Percentiles rank a stretch among this genome's conserved stretches.
Evolutionary conservation across 2,113 vertebrate species (phyloP).

Genomic region (Caranx ignobilis): DNA sequence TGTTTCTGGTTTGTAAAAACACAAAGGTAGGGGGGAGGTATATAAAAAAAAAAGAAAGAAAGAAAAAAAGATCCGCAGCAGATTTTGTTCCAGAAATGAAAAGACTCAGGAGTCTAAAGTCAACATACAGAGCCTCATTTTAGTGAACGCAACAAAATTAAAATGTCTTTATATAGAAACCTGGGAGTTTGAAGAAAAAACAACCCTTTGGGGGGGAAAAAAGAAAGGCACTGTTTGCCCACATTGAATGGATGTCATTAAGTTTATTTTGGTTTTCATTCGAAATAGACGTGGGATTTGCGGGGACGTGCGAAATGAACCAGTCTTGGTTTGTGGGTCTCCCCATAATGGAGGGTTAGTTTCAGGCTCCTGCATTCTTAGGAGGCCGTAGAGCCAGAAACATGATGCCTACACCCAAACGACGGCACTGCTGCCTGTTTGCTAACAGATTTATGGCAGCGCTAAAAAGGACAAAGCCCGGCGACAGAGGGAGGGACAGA

Average conservation of each 20-base stretch:
- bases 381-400: constrained; percentile 80
- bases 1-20: constrained; percentile 46
- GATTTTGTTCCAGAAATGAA: constrained; percentile 55
- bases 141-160: constrained; percentile 69
- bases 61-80: constrained; percentile 55
- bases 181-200: constrained; percentile 69
- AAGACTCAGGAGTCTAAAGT: constrained; percentile 59
- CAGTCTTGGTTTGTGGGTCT: constrained; percentile 79
- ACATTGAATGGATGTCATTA: constrained; percentile 85
- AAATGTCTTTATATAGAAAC: constrained; percentile 80
- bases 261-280: constrained; percentile 86
- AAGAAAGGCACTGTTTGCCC: constrained; percentile 74
- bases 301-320: constrained; percentile 74
- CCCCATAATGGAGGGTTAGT: constrained; percentile 83
- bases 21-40: constrained; percentile 11
- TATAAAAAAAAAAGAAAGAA: too few relatives aligned
- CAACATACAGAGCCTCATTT: constrained; percentile 67
- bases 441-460: constrained; percentile 85
- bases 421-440: constrained; percentile 78
- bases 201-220: constrained; percentile 55
- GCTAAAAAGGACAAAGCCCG: constrained; percentile 83
- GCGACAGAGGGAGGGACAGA: constrained; percentile 61
- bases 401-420: constrained; percentile 80
- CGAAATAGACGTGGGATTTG: constrained; percentile 85
- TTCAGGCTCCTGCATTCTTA: constrained; percentile 80